Evolutionary conservation across 2,888 invertebrate species (phyloP).

Genomic region (Scaptomyza cyrtandrae): DNA sequence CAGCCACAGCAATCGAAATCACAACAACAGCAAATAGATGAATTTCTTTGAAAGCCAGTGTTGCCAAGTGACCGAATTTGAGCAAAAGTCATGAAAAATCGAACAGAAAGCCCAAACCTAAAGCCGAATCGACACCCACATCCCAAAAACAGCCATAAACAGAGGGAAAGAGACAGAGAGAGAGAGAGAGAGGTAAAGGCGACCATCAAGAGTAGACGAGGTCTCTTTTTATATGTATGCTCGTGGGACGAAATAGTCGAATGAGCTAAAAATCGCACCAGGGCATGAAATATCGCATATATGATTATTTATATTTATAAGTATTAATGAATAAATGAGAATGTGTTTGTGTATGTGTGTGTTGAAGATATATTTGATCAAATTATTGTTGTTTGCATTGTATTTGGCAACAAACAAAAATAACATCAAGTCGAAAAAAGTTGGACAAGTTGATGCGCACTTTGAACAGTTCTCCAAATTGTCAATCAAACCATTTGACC

Average conservation of each 20-base stretch:
- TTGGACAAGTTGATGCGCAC: conserved; percentile 25
- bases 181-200: conserved; percentile 2
- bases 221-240: conserved; percentile 55
- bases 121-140: conserved; percentile 63
- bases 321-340: conserved; percentile 13
- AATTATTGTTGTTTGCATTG: conserved; percentile 69
- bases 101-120: conserved; percentile 53
- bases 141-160: conserved; percentile 50
- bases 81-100: conserved; percentile 58
- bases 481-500: conserved; percentile 54
- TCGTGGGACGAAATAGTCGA: conserved; percentile 78
- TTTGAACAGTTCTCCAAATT: conserved; percentile 26
- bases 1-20: conserved; percentile 11
- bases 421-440: neutral
- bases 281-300: conserved; percentile 66
- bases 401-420: conserved; percentile 40
- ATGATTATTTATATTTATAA: conserved; percentile 39
- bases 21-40: conserved; percentile 16
- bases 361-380: conserved; percentile 60
- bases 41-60: conserved; percentile 19
- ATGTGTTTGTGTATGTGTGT: conserved; percentile 4
- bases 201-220: conserved; percentile 45
- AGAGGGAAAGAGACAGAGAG: conserved; percentile 1
- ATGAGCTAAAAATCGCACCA: conserved; percentile 72
- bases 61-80: conserved; percentile 66